Evolutionary conservation across 2,797 vertebrate genomes (phyloP).

Genomic region (Falco biarmicus): DNA sequence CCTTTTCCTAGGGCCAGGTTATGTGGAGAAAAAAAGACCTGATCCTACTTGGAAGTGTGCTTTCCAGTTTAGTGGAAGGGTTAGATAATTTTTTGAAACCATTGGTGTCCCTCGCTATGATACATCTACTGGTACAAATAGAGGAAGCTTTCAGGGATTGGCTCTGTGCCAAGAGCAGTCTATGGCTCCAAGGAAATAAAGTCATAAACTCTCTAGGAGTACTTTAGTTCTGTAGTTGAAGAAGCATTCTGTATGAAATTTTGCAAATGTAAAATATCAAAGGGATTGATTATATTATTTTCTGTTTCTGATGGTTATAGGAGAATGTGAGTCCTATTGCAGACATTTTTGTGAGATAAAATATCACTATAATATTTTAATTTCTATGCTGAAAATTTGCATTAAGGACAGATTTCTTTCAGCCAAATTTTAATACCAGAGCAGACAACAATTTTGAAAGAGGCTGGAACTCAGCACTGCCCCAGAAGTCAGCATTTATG

Average conservation of each 20-base stretch:
- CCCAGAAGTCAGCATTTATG: slow-evolving; percentile 58
- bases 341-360: slow-evolving; percentile 39
- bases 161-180: not conserved
- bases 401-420: slow-evolving; percentile 41
- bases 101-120: not conserved
- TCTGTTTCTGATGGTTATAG: slow-evolving; percentile 9
- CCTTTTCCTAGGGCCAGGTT: not conserved
- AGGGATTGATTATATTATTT: slow-evolving; percentile 2
- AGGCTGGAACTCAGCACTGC: slow-evolving; percentile 14
- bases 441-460: slow-evolving; percentile 9
- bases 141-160: not conserved
- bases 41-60: not conserved
- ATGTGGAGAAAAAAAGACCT: not conserved
- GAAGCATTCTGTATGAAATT: not conserved
- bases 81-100: not conserved
- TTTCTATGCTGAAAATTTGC: slow-evolving; percentile 53
- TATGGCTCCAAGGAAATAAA: not conserved
- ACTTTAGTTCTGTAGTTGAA: not conserved
- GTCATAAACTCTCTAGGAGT: not conserved
- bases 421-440: slow-evolving; percentile 35
- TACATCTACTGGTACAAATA: not conserved
- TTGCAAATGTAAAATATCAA: not conserved
- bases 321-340: not conserved
- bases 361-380: slow-evolving; percentile 27
- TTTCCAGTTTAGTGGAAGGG: not conserved